phyloP scores from a whole-genome alignment of 2,797 vertebrate genomes.

The Spea hammondii region DNA sequence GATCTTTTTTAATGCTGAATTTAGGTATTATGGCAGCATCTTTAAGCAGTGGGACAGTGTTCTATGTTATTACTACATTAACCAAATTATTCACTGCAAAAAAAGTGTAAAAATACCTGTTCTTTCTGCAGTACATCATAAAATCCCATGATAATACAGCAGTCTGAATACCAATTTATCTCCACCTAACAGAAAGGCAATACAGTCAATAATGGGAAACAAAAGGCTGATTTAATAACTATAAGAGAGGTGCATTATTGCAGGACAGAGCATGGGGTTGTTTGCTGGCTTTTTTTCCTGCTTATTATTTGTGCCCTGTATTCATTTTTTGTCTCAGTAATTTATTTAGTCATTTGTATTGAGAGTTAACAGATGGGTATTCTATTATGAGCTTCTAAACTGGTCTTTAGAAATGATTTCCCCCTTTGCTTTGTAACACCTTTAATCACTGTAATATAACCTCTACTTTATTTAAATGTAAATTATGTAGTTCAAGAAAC shows the following conservation, averaged over 20 bases:
- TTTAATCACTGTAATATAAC: neutral
- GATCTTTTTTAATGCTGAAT: too few relatives aligned
- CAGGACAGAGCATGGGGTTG: constrained; percentile 1
- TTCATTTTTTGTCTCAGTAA: constrained; percentile 25
- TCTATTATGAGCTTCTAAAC: constrained; percentile 18
- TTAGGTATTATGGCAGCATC: too few relatives aligned
- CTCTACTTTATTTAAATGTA: constrained; percentile 28
- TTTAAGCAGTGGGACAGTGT: too few relatives aligned
- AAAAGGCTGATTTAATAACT: constrained; percentile 20
- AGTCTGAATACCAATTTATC: constrained; percentile 35
- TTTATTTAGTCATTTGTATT: constrained; percentile 12
- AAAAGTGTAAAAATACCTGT: constrained; percentile 17
- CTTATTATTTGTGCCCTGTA: neutral
- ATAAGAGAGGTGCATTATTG: constrained; percentile 26
- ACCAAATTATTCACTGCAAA: neutral
- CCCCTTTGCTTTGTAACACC: constrained; percentile 7
- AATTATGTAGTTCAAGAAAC: constrained; percentile 24
- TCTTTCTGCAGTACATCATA: constrained; percentile 19
- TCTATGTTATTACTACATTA: neutral
- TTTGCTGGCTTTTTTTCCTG: constrained; percentile 3
- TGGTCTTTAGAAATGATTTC: constrained; percentile 27
- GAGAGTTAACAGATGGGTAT: constrained; percentile 2
- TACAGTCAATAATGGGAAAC: constrained; percentile 30
- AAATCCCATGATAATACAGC: constrained; percentile 29
- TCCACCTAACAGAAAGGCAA: constrained; percentile 35